Conservation (phyloP, 2,888 invertebrate genomes). For the Rugalucina vietnamica region DNA sequence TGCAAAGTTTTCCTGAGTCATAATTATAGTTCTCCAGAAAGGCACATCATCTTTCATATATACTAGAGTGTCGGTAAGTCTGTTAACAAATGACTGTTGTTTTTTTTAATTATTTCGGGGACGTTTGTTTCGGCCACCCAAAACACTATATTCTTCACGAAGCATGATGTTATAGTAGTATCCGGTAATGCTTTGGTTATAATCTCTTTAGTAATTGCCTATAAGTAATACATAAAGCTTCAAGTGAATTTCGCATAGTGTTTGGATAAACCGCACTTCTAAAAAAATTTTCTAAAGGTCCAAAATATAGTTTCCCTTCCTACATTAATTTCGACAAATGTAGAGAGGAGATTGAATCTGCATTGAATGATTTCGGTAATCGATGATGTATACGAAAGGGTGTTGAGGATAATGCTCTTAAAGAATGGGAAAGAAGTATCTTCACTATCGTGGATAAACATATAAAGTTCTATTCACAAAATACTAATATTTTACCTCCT, state of each 20-base stretch:
- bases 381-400: no score
- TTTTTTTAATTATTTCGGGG: background rate
- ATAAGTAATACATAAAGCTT: background rate
- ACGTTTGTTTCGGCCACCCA: background rate
- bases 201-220: background rate
- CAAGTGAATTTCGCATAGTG: background rate
- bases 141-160: background rate
- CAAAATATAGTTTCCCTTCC: no score
- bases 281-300: no score
- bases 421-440: no score
- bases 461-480: no score
- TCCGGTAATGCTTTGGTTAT: background rate
- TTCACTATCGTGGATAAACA: no score
- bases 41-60: background rate
- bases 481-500: no score
- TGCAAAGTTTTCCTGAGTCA: background rate
- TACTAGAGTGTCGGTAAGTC: background rate
- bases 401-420: no score
- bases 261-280: background rate
- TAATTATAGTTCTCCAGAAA: background rate
- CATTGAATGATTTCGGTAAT: no score
- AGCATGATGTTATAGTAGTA: background rate
- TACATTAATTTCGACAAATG: no score
- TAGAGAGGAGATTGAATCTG: no score
- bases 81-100: background rate